These are phyloP conservation scores for Aplidium turbinatum DNA, from an alignment of 23 tunicate species.

Conservation along the genomic window DNA sequence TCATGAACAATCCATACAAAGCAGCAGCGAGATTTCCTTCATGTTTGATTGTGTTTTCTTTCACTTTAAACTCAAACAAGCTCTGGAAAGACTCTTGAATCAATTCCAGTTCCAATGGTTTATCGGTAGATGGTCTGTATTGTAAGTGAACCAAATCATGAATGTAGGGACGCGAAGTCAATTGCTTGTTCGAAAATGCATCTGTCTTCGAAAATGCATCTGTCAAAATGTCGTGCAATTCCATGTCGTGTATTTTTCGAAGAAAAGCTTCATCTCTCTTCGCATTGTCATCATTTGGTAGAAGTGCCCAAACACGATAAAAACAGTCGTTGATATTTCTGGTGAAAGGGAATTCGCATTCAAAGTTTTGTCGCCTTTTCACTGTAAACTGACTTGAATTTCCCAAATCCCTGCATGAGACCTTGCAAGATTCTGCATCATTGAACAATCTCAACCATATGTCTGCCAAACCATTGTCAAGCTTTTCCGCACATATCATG, in stretches of 20 bases:
- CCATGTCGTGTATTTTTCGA: not conserved
- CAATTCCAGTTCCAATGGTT: conserved; percentile 2
- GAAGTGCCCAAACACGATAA: not conserved
- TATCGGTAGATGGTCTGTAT: conserved; percentile 4
- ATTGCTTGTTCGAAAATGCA: not conserved
- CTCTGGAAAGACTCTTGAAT: not conserved
- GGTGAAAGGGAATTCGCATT: conserved; percentile 53
- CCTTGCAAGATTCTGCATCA: not conserved
- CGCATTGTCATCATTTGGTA: not conserved
- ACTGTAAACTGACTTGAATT: conserved; percentile 32
- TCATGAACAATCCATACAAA: not conserved
- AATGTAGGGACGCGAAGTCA: not conserved
- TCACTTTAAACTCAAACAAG: not conserved
- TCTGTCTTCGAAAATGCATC: not conserved
- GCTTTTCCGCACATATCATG: conserved; percentile 3
- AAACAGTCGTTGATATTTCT: conserved; percentile 30
- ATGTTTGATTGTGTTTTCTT: not conserved
- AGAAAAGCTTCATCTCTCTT: not conserved
- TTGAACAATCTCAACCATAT: conserved; percentile 17
- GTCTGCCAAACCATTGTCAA: not conserved
- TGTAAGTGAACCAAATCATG: conserved; percentile 23
- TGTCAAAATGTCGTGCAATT: not conserved
- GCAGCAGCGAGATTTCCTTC: not conserved
- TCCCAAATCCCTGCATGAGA: not conserved
- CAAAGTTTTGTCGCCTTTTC: not conserved